Evolutionary conservation across 1,140 invertebrate genomes (phyloP), one percentile per base, ranked within the genome.

Genomic region (Ylistrum balloti): DNA sequence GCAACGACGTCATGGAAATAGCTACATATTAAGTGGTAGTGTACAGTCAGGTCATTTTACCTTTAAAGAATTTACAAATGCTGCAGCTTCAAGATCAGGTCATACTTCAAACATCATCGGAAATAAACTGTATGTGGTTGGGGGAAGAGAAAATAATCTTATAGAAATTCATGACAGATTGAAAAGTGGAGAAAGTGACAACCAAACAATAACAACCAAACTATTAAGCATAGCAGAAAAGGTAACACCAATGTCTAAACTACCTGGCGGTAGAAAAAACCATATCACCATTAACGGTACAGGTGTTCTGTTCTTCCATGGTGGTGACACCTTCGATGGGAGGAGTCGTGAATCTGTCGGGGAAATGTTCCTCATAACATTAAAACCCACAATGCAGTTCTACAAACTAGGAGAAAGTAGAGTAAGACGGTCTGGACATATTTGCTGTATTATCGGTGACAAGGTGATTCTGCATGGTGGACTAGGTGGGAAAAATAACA

Each of bases 321-420:
- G 96, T 7, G 96, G 96, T 0, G 95, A 96, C 91, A 95, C 95
- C 13, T 96, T 96, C 93, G 95, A 96, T 91, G 95, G 95, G 0
- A 92, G 89, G 86, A 93, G 87, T 33, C 90, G 93, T 32, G 93
- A 95, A 86, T 94, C 96, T 22, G 95, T 96, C 15, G 94, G 94
- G 7, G 95, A 96, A 56, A 95, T 96, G 93, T 95, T 93, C 85
- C 90, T 96, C 5, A 88, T 95, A 20, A 92, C 85, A 15, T 87
- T 92, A 2, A 94, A 93, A 86, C 93, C 93, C 2, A 88, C 48
- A 7, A 41, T 90, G 0, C 74, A 87, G 22, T 95, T 95, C 91
- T 95, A 91, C 89, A 93, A 94, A 87, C 90, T 95, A 0, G 94
- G 95, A 0, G 89, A 85, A 17, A 92, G 92, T 56, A 34, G 33